A percentile compares a stretch with the other conserved stretches of the same genome.
phyloP scores from a whole-genome alignment of 1,140 invertebrate genomes.

The Drosophila kikkawai region DNA sequence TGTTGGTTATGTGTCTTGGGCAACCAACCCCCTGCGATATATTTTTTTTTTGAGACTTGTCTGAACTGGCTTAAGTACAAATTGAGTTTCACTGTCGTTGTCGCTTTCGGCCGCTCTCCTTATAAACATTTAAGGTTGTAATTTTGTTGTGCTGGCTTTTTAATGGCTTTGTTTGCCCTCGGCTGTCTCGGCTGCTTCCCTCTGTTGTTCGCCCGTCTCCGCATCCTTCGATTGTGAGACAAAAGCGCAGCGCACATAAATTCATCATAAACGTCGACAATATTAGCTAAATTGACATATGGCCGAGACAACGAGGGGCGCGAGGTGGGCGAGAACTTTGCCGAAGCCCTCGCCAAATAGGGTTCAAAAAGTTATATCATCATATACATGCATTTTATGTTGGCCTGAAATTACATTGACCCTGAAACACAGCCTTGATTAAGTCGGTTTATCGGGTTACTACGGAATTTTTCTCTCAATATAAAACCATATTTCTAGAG shows the following conservation, averaged over 20 bases:
- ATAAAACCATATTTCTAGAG: neutral
- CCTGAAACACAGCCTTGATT: neutral
- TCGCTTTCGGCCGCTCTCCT: constrained; percentile 30
- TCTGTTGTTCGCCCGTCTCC: neutral
- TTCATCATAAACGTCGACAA: constrained; percentile 75
- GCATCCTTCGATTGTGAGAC: constrained; percentile 21
- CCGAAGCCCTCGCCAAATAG: neutral
- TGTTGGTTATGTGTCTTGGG: constrained; percentile 47
- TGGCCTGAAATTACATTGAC: neutral
- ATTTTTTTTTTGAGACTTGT: constrained; percentile 44
- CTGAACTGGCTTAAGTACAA: constrained; percentile 66
- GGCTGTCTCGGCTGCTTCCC: constrained; percentile 18
- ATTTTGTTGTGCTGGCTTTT: constrained; percentile 63
- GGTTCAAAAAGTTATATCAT: constrained; percentile 10
- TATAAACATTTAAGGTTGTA: constrained; percentile 68
- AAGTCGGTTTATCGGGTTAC: neutral
- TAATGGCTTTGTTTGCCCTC: constrained; percentile 67
- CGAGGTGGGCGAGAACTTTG: constrained; percentile 29
- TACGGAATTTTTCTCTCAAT: neutral
- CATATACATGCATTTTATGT: neutral
- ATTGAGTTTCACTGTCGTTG: constrained; percentile 68
- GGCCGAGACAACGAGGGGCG: constrained; percentile 29
- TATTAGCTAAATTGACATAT: constrained; percentile 76
- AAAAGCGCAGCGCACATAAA: constrained; percentile 70
- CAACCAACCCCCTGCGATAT: neutral